Percentiles rank a stretch among this genome's conserved stretches.
Evolutionary conservation across 2,888 invertebrate species (phyloP).

Genomic region (Eustalomyia histrio): DNA sequence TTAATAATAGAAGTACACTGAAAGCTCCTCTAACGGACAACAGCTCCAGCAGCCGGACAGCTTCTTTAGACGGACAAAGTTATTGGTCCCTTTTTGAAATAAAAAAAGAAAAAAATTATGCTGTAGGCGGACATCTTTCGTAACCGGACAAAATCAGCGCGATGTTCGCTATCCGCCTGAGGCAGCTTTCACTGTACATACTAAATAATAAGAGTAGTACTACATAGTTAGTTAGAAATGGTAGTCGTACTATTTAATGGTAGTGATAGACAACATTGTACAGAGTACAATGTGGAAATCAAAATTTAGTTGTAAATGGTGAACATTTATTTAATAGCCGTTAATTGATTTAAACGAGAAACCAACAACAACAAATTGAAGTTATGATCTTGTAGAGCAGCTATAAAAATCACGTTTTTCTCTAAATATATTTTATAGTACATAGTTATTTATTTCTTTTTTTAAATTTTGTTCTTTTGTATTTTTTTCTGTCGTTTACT

Average conservation of each 20-base stretch:
- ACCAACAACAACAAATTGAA: not conserved
- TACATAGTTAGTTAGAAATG: no score
- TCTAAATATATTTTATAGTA: not conserved
- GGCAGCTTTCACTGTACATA: no score
- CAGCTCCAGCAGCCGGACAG: no score
- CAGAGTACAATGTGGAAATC: constrained; percentile 29
- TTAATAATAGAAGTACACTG: not conserved
- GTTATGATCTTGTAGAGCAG: not conserved
- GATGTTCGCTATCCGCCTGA: no score
- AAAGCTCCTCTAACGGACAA: no score
- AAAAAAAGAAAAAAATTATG: no score
- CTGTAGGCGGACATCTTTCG: no score
- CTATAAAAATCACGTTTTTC: not conserved
- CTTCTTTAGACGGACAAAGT: no score
- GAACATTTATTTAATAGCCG: constrained; percentile 9
- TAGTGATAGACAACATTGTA: constrained; percentile 11
- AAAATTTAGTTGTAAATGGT: not conserved
- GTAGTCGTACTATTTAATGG: not conserved
- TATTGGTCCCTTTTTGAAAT: no score
- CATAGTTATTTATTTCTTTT: no score
- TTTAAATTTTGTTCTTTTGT: not conserved
- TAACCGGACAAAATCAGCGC: no score
- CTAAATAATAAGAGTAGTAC: no score
- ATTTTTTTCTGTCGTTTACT: not conserved
- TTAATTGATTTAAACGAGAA: not conserved